Evolutionary conservation across 2,113 vertebrate genomes (phyloP), one percentile per base, ranked within the genome.

Genomic region (Megatriorchis doriae): DNA sequence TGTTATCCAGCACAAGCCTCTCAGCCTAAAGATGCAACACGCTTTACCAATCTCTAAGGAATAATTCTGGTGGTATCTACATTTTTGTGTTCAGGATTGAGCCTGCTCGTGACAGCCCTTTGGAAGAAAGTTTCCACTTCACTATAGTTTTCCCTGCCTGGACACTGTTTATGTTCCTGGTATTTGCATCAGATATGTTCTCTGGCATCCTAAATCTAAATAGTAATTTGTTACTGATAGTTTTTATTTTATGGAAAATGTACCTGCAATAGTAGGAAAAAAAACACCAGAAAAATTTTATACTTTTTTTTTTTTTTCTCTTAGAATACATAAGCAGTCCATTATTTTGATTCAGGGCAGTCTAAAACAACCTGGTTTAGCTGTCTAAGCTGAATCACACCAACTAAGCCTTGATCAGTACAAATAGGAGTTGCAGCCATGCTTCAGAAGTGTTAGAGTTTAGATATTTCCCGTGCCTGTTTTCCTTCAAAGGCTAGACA

Each of bases 361-460:
- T 11, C 43, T 59, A 36, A 85, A 68, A 1, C 36, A 87, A 43
- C 11, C 34, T 65, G 22, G 5, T 53, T 83, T 74, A 14, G 13
- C 23, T 78, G 23, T 25, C 27, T 47, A 47, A 67, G 12, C 4
- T 45, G 36, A 65, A 36, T 23, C 34, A 73, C 16, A 34, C 10
- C 36, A 71, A 13, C 14, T 52, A 38, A 88, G 12, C 43, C 12
- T 72, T 21, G 8, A 63, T 9, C 62, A 53, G 4, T 8, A 58
- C 18, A 52, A 55, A 18, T 0, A 32, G 15, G 18, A 55, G 3
- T 19, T 67, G 15, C 12, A 72, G 3, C 22, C 3, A 1, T 22
- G 15, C 26, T 79, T 59, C 36, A 48, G 8, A 66, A 73, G 4
- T 5, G 7, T 22, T 34, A 21, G 20, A 34, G 3, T 59, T 71